Evolutionary conservation across 2,113 vertebrate genomes (phyloP).

Genomic region (Melanocharis versteri): DNA sequence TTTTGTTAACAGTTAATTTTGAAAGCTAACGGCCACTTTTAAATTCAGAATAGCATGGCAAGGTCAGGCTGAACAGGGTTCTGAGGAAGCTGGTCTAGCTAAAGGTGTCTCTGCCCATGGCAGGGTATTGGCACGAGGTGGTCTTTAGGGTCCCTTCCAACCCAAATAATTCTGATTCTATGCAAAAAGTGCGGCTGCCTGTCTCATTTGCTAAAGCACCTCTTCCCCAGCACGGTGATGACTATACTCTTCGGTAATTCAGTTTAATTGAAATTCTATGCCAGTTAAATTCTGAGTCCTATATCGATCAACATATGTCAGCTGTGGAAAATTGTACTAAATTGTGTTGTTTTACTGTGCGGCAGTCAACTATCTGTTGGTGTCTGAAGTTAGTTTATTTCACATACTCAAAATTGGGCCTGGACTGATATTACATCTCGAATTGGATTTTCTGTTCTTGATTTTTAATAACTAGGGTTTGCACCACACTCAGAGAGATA

Average conservation of each 20-base stretch:
- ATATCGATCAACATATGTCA: constrained; percentile 74
- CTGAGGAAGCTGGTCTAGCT: background rate
- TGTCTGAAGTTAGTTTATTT: constrained; percentile 65
- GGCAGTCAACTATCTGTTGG: constrained; percentile 60
- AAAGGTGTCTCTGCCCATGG: background rate
- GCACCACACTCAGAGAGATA: constrained; percentile 1
- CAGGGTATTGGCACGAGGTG: background rate
- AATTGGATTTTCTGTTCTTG: constrained; percentile 66
- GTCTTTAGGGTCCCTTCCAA: background rate
- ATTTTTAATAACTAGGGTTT: constrained; percentile 59
- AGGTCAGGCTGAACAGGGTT: background rate
- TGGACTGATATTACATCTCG: constrained; percentile 31
- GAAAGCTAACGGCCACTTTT: background rate
- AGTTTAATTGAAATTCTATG: constrained; percentile 75
- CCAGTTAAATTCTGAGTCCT: constrained; percentile 70
- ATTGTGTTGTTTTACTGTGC: constrained; percentile 66
- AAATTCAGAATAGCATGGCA: background rate
- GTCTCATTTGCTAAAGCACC: constrained; percentile 54
- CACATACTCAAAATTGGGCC: constrained; percentile 44
- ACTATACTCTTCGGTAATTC: constrained; percentile 64
- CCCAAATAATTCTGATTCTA: background rate
- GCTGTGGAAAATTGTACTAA: constrained; percentile 72
- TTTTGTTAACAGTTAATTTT: constrained; percentile 34
- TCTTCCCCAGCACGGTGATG: constrained; percentile 21
- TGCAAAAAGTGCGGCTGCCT: background rate